Percentiles rank a stretch among this genome's conserved stretches.
Evolutionary conservation across 2,113 vertebrate genomes (phyloP).

Genomic region (Merops nubicus): DNA sequence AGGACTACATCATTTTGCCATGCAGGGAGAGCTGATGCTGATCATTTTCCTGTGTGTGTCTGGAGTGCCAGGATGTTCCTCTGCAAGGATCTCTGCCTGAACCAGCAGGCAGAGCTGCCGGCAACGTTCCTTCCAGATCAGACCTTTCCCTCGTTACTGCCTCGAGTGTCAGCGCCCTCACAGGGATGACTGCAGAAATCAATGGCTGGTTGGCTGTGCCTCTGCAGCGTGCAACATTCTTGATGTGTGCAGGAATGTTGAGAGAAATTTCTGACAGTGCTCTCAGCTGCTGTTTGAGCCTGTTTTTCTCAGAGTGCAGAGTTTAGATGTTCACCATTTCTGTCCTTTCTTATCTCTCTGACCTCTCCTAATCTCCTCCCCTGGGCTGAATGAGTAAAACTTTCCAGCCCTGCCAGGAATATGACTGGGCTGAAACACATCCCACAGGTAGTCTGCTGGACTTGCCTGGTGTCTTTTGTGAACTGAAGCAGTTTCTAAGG

Average conservation of each 20-base stretch:
- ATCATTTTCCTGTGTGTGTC: rapidly evolving
- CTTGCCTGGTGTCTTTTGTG: not conserved
- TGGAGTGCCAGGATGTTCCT: not conserved
- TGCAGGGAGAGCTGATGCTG: not conserved
- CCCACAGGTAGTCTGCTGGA: not conserved
- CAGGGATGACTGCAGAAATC: rapidly evolving
- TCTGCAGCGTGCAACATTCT: not conserved
- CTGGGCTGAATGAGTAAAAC: not conserved
- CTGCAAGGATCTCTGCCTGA: not conserved
- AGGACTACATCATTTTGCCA: not conserved
- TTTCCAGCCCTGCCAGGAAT: not conserved
- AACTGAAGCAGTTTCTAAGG: not conserved
- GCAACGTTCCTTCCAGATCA: not conserved
- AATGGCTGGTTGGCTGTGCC: not conserved
- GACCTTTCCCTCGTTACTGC: not conserved
- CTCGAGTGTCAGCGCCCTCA: rapidly evolving
- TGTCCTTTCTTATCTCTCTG: not conserved
- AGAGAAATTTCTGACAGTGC: not conserved
- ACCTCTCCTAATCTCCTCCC: not conserved
- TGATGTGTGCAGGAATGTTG: not conserved
- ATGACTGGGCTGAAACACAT: not conserved
- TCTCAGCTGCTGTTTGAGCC: not conserved
- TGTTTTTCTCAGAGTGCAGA: not conserved
- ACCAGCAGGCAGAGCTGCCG: not conserved
- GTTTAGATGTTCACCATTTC: not conserved